Evolutionary conservation across 1,140 invertebrate species (phyloP).

Genomic region (Stenopsyche tienmushanensis): DNA sequence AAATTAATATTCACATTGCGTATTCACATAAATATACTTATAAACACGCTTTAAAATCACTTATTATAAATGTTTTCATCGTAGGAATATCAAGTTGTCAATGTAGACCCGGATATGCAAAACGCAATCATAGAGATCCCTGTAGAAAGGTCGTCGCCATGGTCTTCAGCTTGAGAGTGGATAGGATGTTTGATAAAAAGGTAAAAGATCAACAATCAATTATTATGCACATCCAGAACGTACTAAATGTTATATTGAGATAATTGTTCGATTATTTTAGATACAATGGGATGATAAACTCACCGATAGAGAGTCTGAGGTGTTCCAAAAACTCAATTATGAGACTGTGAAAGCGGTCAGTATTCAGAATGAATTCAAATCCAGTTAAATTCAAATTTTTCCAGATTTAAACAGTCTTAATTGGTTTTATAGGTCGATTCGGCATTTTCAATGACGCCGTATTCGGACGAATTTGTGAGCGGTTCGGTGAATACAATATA

Average conservation of each 20-base stretch:
- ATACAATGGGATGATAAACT: slow-evolving; percentile 76
- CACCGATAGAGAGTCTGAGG: slow-evolving; percentile 72
- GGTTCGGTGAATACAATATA: slow-evolving; percentile 81
- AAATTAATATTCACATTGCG: slow-evolving; percentile 26
- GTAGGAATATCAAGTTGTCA: slow-evolving; percentile 87
- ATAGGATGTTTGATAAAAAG: slow-evolving; percentile 77
- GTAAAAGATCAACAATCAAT: slow-evolving; percentile 37
- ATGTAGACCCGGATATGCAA: slow-evolving; percentile 79
- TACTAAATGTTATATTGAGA: not conserved
- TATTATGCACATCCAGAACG: not conserved
- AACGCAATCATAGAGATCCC: slow-evolving; percentile 72
- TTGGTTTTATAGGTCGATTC: slow-evolving; percentile 77
- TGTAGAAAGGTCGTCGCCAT: slow-evolving; percentile 81
- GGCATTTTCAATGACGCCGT: slow-evolving; percentile 86
- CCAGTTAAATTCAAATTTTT: too few species aligned
- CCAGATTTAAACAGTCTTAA: too few species aligned
- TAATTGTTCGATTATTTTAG: slow-evolving; percentile 44
- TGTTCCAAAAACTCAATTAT: slow-evolving; percentile 78
- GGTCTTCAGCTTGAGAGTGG: slow-evolving; percentile 76
- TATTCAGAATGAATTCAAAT: slow-evolving; percentile 35
- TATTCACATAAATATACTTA: not conserved
- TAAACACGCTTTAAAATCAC: not conserved
- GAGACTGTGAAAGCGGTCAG: slow-evolving; percentile 83
- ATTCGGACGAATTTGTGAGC: slow-evolving; percentile 81
- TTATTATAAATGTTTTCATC: too few species aligned